These are phyloP conservation scores for Tenthredo livida DNA, from an alignment of 2,888 invertebrate genomes.

Conservation along the genomic window DNA sequence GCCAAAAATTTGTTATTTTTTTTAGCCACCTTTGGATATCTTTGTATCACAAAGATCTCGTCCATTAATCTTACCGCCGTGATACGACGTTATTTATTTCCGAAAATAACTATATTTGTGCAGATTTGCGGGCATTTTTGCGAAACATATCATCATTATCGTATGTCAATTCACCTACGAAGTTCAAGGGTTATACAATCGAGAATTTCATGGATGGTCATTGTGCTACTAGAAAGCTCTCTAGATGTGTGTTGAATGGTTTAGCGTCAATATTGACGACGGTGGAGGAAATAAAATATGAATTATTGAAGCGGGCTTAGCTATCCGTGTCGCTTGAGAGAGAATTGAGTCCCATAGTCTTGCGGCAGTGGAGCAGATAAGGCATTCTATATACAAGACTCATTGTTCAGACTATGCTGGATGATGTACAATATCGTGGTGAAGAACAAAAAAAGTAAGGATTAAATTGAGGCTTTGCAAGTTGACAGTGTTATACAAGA, in stretches of 20 bases:
- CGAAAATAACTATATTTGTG: not conserved
- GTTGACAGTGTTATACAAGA: not conserved
- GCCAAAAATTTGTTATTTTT: not conserved
- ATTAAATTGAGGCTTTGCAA: not conserved
- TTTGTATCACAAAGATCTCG: not conserved
- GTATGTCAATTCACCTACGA: not conserved
- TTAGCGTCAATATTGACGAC: not conserved
- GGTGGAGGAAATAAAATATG: not conserved
- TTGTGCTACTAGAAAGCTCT: not conserved
- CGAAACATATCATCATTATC: not conserved
- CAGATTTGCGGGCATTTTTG: not conserved
- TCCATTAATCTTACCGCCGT: not conserved
- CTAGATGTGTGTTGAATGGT: not conserved
- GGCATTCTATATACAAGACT: not conserved
- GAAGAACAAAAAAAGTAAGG: not conserved
- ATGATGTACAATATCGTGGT: not conserved
- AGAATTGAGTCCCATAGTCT: not conserved
- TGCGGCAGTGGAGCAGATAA: not conserved
- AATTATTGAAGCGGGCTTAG: not conserved
- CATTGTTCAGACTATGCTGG: not conserved
- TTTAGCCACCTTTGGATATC: not conserved
- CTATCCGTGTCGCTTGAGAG: not conserved
- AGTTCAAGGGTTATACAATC: not conserved
- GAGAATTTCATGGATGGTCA: not conserved
- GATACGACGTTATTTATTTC: not conserved